Conservation (phyloP, 2,113 vertebrate species). For the Bothrops jararaca region DNA sequence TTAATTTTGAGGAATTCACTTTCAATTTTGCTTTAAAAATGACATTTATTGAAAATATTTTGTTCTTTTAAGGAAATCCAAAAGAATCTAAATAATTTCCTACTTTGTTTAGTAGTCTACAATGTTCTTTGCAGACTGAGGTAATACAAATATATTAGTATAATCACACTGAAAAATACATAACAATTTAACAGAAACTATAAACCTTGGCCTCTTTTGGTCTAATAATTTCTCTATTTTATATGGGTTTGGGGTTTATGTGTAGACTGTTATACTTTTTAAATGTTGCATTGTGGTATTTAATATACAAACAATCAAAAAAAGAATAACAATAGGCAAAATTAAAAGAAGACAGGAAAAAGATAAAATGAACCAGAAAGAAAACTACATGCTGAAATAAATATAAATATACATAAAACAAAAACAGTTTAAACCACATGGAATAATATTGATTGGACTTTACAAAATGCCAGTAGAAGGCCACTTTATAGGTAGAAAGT, state of each 20-base stretch:
- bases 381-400: background rate
- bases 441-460: background rate
- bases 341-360: background rate
- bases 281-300: background rate
- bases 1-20: background rate
- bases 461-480: background rate
- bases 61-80: background rate
- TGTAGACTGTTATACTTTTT: background rate
- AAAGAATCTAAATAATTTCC: background rate
- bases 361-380: background rate
- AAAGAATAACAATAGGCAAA: background rate
- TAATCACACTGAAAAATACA: rapidly evolving
- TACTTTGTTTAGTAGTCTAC: background rate
- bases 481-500: background rate
- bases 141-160: background rate
- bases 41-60: background rate
- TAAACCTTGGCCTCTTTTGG: background rate
- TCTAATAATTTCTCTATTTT: background rate
- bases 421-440: background rate
- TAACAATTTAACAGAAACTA: background rate
- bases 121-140: background rate
- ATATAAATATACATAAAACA: background rate
- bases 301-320: background rate
- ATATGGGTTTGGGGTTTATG: background rate
- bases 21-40: background rate